Conservation (phyloP, 2,113 vertebrate genomes). For the Gobius niger region DNA sequence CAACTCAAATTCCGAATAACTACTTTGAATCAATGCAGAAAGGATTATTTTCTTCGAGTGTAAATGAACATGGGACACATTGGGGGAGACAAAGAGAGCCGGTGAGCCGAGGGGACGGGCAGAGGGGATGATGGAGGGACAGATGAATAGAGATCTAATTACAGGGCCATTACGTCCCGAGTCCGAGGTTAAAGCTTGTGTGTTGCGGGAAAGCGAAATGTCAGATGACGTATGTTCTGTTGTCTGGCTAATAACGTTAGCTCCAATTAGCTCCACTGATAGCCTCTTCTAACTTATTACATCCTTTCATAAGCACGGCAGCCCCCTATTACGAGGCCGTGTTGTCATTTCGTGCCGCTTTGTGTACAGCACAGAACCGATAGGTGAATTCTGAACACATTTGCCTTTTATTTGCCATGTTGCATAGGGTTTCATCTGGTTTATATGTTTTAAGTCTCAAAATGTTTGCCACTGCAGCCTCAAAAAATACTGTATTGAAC, state of each 20-base stretch:
- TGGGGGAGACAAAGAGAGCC: constrained; percentile 19
- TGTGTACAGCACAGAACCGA: neutral
- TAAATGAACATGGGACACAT: constrained; percentile 1
- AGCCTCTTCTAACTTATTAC: constrained; percentile 74
- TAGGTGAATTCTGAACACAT: neutral
- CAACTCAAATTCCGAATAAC: too few relatives aligned
- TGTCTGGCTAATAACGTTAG: constrained; percentile 72
- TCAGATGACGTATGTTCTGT: constrained; percentile 75
- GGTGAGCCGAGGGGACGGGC: constrained; percentile 41
- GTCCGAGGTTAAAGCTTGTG: constrained; percentile 74
- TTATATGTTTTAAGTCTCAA: too few relatives aligned
- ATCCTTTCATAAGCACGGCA: constrained; percentile 68
- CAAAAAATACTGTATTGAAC: too few relatives aligned
- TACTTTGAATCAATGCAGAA: too few relatives aligned
- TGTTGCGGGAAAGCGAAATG: constrained; percentile 75
- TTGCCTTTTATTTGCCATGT: too few relatives aligned
- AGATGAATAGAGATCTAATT: constrained; percentile 80
- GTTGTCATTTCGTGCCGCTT: constrained; percentile 10
- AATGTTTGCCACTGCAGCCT: too few relatives aligned
- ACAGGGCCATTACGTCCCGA: constrained; percentile 73
- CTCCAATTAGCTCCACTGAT: constrained; percentile 71
- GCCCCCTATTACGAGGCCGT: constrained; percentile 41
- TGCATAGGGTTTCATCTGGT: too few relatives aligned
- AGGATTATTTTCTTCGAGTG: too few relatives aligned
- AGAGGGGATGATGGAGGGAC: constrained; percentile 64